Evolutionary conservation across 2,113 vertebrate genomes (phyloP).

Genomic region (Oncorhynchus kisutch): DNA sequence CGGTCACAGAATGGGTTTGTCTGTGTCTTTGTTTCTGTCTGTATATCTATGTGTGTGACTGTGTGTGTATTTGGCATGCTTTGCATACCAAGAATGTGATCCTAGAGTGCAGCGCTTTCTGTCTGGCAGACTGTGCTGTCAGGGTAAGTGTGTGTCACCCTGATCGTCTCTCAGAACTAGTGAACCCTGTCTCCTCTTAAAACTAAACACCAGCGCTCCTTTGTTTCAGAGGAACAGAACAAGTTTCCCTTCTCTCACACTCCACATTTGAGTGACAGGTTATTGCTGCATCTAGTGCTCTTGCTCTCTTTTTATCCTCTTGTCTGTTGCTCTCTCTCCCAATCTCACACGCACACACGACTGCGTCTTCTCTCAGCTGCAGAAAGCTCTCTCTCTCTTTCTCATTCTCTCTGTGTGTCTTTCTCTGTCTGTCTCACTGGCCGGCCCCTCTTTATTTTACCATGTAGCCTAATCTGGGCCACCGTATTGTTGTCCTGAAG

Average conservation of each 20-base stretch:
- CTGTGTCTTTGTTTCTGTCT: background rate
- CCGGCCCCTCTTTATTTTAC: background rate
- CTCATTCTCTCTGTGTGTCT: background rate
- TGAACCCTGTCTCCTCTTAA: background rate
- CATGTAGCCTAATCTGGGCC: too few species aligned
- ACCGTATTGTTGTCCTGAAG: too few species aligned
- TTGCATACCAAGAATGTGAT: constrained; percentile 4
- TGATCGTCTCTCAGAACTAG: background rate
- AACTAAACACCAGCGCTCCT: background rate
- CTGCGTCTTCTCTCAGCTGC: background rate
- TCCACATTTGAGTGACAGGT: background rate
- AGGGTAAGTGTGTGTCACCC: background rate
- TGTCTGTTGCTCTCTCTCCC: background rate
- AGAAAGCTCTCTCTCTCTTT: background rate
- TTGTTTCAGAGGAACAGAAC: background rate
- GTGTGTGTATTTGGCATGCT: background rate
- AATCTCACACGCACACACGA: background rate
- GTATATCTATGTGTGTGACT: background rate
- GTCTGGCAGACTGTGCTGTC: background rate
- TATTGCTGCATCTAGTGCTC: background rate
- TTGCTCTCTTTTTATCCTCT: background rate
- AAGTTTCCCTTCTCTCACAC: background rate
- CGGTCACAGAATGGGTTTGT: background rate
- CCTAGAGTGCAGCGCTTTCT: background rate
- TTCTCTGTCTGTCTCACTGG: background rate